Conservation (phyloP, 1,140 invertebrate species). For the Cotesia typhae region DNA sequence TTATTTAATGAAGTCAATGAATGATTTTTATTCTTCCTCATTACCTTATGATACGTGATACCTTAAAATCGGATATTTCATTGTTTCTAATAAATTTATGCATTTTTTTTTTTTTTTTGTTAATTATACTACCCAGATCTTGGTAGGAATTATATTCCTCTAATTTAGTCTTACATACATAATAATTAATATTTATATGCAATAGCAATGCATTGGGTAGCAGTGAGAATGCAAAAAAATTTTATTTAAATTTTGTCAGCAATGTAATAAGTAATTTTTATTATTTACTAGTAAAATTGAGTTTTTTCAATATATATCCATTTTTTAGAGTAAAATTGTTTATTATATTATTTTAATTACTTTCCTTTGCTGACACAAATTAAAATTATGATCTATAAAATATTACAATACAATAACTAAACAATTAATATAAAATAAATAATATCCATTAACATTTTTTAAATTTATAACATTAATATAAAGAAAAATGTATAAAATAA, state of each 20-base stretch:
- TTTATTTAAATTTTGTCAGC: conserved; percentile 1
- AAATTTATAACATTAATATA: background rate
- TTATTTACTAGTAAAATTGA: background rate
- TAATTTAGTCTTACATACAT: conserved; percentile 16
- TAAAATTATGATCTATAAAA: conserved; percentile 5
- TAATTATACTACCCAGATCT: conserved; percentile 12
- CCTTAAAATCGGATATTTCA: background rate
- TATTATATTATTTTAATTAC: background rate
- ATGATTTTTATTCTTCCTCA: conserved; percentile 23
- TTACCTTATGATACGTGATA: conserved; percentile 8
- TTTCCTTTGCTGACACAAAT: background rate
- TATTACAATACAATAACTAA: conserved; percentile 28
- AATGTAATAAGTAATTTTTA: background rate
- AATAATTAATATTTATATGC: background rate
- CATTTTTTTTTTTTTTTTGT: background rate
- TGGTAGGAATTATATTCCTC: conserved; percentile 24
- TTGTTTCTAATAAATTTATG: background rate
- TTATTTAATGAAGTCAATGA: conserved; percentile 22
- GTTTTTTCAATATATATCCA: too few relatives aligned
- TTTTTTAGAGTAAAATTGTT: background rate
- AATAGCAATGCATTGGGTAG: conserved; percentile 6
- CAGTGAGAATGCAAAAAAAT: background rate
- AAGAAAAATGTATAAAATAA: conserved; percentile 4
- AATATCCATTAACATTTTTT: background rate
- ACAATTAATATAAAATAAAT: conserved; percentile 27